phyloP scores from a whole-genome alignment of 2,888 invertebrate species.

The Nephrocerus scutellatus region DNA sequence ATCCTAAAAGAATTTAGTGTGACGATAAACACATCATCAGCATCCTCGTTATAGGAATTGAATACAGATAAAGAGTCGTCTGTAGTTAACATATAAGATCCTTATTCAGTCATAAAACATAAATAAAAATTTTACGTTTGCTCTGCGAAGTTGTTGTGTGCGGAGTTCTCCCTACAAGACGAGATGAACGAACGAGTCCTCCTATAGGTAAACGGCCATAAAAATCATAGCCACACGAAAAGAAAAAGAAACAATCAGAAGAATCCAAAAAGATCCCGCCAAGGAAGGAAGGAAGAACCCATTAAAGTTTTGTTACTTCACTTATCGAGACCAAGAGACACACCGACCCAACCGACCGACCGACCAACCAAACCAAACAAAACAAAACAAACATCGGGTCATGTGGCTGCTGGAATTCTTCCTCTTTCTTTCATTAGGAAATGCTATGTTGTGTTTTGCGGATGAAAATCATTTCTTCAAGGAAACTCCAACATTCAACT shows the following conservation, averaged over 20 bases:
- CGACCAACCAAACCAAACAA: too few species aligned
- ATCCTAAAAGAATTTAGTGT: constrained; percentile 44
- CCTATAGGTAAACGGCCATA: constrained; percentile 11
- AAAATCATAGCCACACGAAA: constrained; percentile 10
- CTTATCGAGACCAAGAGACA: too few species aligned
- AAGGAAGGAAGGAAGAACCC: constrained; percentile 2
- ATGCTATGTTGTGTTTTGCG: too few species aligned
- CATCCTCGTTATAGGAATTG: constrained; percentile 19
- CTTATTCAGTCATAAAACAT: constrained; percentile 13
- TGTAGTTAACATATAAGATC: constrained; percentile 1
- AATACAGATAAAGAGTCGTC: neutral
- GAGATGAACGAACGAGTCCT: neutral
- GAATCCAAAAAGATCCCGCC: constrained; percentile 8
- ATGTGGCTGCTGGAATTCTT: too few species aligned
- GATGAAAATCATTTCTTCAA: too few species aligned
- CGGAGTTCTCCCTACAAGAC: constrained; percentile 2
- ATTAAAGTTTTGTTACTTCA: constrained; percentile 12
- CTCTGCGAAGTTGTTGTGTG: constrained; percentile 3
- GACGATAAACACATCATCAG: constrained; percentile 46
- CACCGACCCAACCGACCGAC: too few species aligned
- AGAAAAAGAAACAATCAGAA: constrained; percentile 10
- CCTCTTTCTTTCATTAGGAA: too few species aligned
- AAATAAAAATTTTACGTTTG: constrained; percentile 17
- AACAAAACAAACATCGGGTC: too few species aligned
- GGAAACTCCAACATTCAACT: too few species aligned